phyloP scores from a whole-genome alignment of 2,797 vertebrate genomes.

The Threskiornis aethiopicus region DNA sequence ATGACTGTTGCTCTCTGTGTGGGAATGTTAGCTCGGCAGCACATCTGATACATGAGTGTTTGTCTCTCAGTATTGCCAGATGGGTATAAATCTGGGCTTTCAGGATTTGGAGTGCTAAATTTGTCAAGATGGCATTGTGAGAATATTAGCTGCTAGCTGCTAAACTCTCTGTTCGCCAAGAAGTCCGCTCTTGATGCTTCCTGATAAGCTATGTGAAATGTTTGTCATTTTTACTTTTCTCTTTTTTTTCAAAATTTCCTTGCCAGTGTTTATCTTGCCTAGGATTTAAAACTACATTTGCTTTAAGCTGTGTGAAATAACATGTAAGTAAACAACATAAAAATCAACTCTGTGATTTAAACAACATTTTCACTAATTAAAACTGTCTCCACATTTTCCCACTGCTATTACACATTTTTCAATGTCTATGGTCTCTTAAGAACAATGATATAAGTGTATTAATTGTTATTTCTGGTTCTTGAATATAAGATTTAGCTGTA shows the following conservation, averaged over 20 bases:
- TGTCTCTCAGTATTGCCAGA: conserved; percentile 49
- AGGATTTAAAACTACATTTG: neutral
- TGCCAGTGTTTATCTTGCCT: neutral
- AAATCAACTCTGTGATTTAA: conserved; percentile 12
- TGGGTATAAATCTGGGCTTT: conserved; percentile 50
- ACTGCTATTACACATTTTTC: neutral
- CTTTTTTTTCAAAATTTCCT: neutral
- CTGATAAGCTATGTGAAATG: conserved; percentile 3
- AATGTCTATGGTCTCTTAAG: neutral
- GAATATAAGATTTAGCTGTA: neutral
- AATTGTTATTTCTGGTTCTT: conserved; percentile 19
- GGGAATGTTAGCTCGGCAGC: neutral
- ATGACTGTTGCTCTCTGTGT: neutral
- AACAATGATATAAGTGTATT: neutral
- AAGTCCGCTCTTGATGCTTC: neutral
- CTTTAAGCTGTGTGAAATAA: conserved; percentile 29
- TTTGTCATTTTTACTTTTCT: conserved; percentile 8
- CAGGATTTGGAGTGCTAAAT: conserved; percentile 38
- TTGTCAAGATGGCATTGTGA: conserved; percentile 56
- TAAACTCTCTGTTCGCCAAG: neutral
- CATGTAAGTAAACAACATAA: conserved; percentile 17
- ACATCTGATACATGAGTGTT: conserved; percentile 34
- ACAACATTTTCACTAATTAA: conserved; percentile 35
- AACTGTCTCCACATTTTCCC: neutral
- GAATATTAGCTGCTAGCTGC: conserved; percentile 39